Evolutionary conservation across 2,888 invertebrate genomes (phyloP).

Genomic region (Keiferia lycopersicella): DNA sequence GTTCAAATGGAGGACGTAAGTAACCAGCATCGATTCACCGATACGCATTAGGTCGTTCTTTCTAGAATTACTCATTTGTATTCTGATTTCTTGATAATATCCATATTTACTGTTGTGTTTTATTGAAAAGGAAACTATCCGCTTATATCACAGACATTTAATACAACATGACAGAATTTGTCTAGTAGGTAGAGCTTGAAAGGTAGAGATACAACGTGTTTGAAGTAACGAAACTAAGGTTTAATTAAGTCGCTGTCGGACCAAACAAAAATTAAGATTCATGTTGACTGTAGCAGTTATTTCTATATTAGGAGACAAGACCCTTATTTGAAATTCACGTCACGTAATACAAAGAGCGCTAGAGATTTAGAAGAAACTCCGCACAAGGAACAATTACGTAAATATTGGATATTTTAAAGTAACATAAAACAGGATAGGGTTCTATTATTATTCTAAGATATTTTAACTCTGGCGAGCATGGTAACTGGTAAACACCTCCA

Average conservation of each 20-base stretch:
- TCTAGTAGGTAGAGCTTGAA: background rate
- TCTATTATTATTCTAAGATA: no score
- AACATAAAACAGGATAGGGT: no score
- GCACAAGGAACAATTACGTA: background rate
- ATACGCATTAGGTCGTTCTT: no score
- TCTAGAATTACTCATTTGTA: no score
- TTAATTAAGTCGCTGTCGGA: background rate
- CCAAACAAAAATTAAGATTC: background rate
- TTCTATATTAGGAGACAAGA: background rate
- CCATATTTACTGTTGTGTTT: no score
- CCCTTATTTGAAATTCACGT: constrained; percentile 6
- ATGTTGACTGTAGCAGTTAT: constrained; percentile 9
- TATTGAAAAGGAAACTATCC: no score
- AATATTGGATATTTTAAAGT: background rate
- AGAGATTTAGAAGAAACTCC: background rate
- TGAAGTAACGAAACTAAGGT: background rate
- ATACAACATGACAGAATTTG: background rate
- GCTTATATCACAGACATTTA: no score
- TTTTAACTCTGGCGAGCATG: no score
- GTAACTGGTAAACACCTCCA: no score
- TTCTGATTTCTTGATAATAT: no score
- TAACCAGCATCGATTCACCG: no score
- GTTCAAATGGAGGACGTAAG: no score
- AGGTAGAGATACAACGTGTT: background rate
- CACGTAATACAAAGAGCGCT: constrained; percentile 4